Conservation (phyloP, 2,113 vertebrate genomes). For the Loxodonta africana region DNA sequence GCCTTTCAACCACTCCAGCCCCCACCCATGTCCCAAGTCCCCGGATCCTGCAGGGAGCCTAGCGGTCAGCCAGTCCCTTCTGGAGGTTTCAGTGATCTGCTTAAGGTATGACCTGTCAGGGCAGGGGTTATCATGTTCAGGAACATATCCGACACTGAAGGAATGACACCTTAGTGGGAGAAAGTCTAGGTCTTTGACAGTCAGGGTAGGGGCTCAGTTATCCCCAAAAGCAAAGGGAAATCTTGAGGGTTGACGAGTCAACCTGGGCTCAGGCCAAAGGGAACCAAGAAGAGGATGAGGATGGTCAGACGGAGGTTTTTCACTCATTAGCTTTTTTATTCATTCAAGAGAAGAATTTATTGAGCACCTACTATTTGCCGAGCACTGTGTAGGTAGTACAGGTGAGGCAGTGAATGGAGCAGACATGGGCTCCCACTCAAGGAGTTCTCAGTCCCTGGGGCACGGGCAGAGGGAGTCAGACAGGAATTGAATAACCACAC, state of each 20-base stretch:
- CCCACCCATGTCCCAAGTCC: not conserved
- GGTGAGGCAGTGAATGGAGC: too few relatives aligned
- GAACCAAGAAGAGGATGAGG: not conserved
- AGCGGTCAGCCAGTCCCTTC: not conserved
- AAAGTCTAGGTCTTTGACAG: not conserved
- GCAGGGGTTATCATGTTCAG: not conserved
- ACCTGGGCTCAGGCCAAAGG: not conserved
- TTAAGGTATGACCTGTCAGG: not conserved
- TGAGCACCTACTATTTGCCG: not conserved
- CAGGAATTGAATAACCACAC: not conserved
- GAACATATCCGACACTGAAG: constrained; percentile 13
- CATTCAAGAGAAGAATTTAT: not conserved
- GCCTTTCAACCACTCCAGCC: not conserved
- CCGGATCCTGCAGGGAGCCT: not conserved
- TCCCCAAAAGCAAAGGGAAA: not conserved
- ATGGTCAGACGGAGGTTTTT: not conserved
- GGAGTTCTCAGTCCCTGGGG: not conserved
- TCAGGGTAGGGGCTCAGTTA: not conserved
- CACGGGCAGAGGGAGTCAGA: not conserved
- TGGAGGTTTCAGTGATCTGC: constrained; percentile 9
- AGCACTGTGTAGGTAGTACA: not conserved
- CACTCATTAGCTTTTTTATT: not conserved
- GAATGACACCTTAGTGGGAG: not conserved
- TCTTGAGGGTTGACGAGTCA: not conserved
- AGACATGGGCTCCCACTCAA: not conserved